phyloP scores from a whole-genome alignment of 2,113 vertebrate genomes.

The Athene noctua region DNA sequence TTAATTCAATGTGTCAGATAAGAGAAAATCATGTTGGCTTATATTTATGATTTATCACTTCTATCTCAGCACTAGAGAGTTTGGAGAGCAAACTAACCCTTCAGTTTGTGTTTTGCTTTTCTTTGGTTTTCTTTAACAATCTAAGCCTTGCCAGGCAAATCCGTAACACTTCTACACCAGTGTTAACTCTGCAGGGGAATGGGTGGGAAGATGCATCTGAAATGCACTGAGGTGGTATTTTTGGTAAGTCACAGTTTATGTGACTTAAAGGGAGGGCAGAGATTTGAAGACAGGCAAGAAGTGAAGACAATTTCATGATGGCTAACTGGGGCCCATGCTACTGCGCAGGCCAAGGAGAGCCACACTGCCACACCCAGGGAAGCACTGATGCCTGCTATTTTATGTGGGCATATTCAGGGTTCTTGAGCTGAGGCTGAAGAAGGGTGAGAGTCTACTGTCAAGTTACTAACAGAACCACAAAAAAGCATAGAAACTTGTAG shows the following conservation, averaged over 20 bases:
- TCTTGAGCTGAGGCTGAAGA: not conserved
- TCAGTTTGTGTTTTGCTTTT: not conserved
- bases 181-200: not conserved
- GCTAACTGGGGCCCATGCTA: not conserved
- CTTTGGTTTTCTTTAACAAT: not conserved
- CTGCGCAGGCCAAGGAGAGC: not conserved
- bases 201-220: not conserved
- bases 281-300: not conserved
- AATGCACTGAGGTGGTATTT: not conserved
- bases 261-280: not conserved
- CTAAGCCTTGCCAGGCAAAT: conserved; percentile 6
- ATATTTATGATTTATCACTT: conserved; percentile 65
- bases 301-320: not conserved
- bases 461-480: not conserved
- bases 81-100: conserved; percentile 21
- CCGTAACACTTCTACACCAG: not conserved
- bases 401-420: not conserved
- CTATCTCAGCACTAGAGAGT: conserved; percentile 39
- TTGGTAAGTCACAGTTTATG: not conserved
- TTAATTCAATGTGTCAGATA: conserved; percentile 66
- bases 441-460: not conserved
- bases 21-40: conserved; percentile 62
- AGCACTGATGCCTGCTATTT: not conserved
- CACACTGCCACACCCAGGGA: not conserved
- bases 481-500: not conserved